Conservation (phyloP, 2,797 vertebrate genomes). For the Aphelocoma californica region DNA sequence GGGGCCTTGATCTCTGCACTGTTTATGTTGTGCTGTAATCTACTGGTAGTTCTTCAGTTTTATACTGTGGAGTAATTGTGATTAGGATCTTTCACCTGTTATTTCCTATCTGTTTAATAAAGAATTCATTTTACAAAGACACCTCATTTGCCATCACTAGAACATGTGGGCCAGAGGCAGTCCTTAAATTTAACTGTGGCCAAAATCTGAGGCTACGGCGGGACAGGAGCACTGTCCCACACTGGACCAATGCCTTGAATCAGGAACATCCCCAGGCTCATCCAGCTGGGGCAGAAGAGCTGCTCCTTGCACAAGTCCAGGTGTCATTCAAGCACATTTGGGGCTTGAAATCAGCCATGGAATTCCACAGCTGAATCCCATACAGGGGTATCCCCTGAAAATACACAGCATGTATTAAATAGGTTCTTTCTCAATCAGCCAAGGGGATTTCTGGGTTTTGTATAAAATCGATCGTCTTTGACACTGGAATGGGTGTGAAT, state of each 20-base stretch:
- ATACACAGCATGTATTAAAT: not conserved
- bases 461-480: not conserved
- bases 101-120: not conserved
- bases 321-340: not conserved
- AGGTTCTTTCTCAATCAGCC: not conserved
- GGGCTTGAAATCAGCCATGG: not conserved
- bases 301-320: not conserved
- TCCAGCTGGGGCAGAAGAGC: not conserved
- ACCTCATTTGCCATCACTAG: not conserved
- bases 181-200: not conserved
- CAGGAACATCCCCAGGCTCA: not conserved
- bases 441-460: not conserved
- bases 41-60: fast-evolving
- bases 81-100: too few species aligned
- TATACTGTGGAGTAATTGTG: not conserved
- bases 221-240: not conserved
- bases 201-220: not conserved
- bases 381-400: not conserved
- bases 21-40: not conserved
- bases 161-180: not conserved
- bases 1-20: not conserved
- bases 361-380: not conserved
- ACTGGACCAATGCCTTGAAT: not conserved
- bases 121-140: not conserved
- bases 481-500: not conserved